Evolutionary conservation across 1,140 invertebrate species (phyloP).

Genomic region (Hyles euphorbiae): DNA sequence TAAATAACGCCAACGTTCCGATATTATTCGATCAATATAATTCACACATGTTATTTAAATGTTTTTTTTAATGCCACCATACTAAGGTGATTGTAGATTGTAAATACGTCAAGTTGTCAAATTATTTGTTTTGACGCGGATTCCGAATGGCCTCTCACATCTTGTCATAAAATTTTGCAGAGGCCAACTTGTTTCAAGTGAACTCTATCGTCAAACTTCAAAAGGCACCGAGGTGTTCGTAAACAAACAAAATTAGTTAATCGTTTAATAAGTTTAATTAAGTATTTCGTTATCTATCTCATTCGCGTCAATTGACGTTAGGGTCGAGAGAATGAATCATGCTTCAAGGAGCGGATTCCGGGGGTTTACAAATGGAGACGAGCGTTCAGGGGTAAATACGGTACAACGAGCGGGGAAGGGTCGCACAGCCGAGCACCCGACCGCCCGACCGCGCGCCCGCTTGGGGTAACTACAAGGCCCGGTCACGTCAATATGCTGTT

Average conservation of each 20-base stretch:
- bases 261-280: constrained; percentile 24
- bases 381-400: constrained; percentile 66
- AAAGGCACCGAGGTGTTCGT: no score
- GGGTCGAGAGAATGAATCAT: constrained; percentile 67
- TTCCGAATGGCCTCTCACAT: no score
- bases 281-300: constrained; percentile 40
- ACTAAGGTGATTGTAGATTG: no score
- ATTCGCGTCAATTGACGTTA: constrained; percentile 56
- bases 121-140: no score
- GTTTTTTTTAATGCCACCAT: no score
- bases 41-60: neutral
- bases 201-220: no score
- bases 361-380: constrained; percentile 67
- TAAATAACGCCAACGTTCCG: constrained; percentile 43
- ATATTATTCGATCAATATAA: constrained; percentile 34
- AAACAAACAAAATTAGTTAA: constrained; percentile 7
- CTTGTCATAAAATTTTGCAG: no score
- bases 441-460: constrained; percentile 40
- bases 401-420: constrained; percentile 67
- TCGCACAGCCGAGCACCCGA: constrained; percentile 31
- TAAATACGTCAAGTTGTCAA: no score
- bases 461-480: constrained; percentile 62
- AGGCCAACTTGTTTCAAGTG: no score
- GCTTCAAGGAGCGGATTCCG: constrained; percentile 70
- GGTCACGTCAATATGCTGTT: constrained; percentile 65